These are phyloP conservation scores for Nasonia oneida DNA, from an alignment of 2,888 invertebrate genomes.

Conservation along the genomic window DNA sequence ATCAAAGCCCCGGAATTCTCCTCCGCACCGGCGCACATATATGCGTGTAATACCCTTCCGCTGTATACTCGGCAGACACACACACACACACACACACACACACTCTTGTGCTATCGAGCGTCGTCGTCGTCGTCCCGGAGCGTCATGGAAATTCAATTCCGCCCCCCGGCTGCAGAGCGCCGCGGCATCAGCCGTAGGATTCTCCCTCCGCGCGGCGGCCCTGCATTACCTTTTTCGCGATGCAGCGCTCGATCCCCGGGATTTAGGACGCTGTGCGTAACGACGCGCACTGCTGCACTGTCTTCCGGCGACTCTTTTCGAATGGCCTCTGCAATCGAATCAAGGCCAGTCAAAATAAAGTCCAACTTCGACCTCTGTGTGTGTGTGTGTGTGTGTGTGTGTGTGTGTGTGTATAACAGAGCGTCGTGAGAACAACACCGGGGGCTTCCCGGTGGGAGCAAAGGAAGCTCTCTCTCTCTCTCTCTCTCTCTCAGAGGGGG, in stretches of 20 bases:
- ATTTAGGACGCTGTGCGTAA: background rate
- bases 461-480: background rate
- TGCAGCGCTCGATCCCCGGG: slow-evolving; percentile 1
- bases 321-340: background rate
- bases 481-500: background rate
- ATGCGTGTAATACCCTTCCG: background rate
- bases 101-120: background rate
- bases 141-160: slow-evolving; percentile 41
- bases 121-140: background rate
- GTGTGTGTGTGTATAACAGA: background rate
- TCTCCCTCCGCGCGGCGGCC: background rate
- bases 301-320: background rate
- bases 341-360: background rate
- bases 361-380: background rate
- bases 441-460: background rate
- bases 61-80: no score
- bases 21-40: no score
- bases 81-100: no score
- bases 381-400: background rate
- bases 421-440: no score
- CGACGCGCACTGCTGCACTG: background rate
- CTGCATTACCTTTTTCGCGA: slow-evolving; percentile 10
- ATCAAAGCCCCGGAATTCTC: slow-evolving; percentile 6
- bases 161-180: background rate
- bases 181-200: background rate